Base-by-base conservation (phyloP, 2,797 vertebrate species). In the Neosilurus mollespiculum region DNA sequence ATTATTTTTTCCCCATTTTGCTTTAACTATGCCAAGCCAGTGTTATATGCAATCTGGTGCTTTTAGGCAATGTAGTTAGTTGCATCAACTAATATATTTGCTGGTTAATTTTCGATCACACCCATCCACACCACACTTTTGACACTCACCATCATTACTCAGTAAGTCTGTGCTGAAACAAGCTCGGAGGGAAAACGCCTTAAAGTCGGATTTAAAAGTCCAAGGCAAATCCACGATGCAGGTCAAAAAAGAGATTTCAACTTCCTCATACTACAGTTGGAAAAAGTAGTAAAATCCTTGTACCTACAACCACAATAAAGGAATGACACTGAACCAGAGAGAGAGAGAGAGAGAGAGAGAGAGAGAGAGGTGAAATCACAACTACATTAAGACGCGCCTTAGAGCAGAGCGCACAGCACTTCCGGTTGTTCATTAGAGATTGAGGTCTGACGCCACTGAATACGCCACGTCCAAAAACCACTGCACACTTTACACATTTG, bases 381-480 rank as follows among this genome's bases (percentile, higher is more conserved):
- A 67, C 43, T 70, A 70, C 58, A 86, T 66, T 69, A 75, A 83
- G 84, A 80, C 64, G 71, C 66, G 77, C 65, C 80, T 86, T 73
- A 78, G 80, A 58, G 76, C 76, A 76, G 59, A 82, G 73, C 61
- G 73, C 81, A 59, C 75, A 61, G 81, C 76, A 87, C 86, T 90
- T 91, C 89, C 90, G 88, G 84, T 87, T 83, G 84, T 85, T 88
- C 84, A 87, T 86, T 79, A 56, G 58, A 62, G 37, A 51, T n/a
- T 64, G n/a, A 30, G 65, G 14, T 62, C 72, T 88, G 86, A 90
- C 87, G 89, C 86, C 86, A 49, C 30, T 58, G 30, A 58, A 56
- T 49, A 7, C 53, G 22, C 66, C 62, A 59, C 79, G 53, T 72
- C 69, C 56, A 62, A 59, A 59, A 61, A 71, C 37, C 2, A 20